A percentile compares a stretch with the other conserved stretches of the same genome.
Evolutionary conservation across 2,797 vertebrate species (phyloP).

Genomic region (Heteromormyrus szaboi): DNA sequence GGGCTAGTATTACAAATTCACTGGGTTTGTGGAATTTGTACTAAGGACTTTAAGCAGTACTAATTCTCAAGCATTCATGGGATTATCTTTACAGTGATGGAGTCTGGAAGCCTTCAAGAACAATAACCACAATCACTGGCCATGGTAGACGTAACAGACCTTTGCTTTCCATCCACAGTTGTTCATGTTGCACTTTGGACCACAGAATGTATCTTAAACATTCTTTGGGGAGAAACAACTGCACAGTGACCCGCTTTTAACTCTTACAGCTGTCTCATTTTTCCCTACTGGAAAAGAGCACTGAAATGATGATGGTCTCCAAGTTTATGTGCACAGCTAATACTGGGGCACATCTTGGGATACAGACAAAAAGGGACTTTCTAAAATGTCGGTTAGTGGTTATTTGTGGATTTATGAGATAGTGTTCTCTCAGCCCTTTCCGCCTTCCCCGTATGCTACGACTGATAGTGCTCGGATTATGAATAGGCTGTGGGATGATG

Average conservation of each 20-base stretch:
- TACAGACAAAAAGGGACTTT: neutral
- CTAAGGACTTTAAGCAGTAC: neutral
- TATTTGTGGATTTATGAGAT: conserved; percentile 14
- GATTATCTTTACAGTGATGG: neutral
- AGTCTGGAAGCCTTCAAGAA: neutral
- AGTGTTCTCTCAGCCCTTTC: neutral
- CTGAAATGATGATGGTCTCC: neutral
- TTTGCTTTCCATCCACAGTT: neutral
- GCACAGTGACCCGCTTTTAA: neutral
- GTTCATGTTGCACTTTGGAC: neutral
- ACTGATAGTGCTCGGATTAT: neutral
- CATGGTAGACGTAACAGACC: neutral
- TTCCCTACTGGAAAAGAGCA: neutral
- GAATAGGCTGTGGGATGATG: neutral
- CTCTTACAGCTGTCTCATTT: neutral
- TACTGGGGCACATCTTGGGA: neutral
- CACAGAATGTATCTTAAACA: neutral
- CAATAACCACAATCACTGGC: neutral
- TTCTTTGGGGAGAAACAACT: neutral
- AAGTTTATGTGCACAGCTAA: neutral
- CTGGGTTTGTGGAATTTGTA: neutral
- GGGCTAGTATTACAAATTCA: neutral
- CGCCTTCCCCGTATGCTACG: neutral
- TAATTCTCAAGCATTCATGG: neutral
- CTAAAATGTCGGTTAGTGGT: neutral